Percentiles rank a stretch among this genome's conserved stretches.
phyloP scores from a whole-genome alignment of 2,888 invertebrate genomes.

The Mythimna lalbum region DNA sequence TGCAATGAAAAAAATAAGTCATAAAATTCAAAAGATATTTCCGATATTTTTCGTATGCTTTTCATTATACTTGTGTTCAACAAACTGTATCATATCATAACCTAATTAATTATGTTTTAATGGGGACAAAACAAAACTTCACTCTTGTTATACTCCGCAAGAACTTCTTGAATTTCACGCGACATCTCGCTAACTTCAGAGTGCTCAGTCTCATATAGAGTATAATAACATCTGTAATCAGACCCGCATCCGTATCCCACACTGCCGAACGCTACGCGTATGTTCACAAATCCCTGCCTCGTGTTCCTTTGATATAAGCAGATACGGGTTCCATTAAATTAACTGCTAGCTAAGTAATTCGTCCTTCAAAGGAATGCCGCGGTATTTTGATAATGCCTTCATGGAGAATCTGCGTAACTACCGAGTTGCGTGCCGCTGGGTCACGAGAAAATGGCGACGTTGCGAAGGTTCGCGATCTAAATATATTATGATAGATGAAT shows the following conservation, averaged over 20 bases:
- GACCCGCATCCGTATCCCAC: conserved; percentile 18
- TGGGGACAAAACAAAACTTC: not conserved
- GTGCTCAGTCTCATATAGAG: conserved; percentile 16
- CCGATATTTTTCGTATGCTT: not conserved
- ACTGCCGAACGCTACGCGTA: not conserved
- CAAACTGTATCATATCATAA: not conserved
- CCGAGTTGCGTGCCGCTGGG: conserved; percentile 46
- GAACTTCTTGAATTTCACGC: not conserved
- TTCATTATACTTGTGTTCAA: not conserved
- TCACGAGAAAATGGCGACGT: conserved; percentile 33
- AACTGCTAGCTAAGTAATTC: conserved; percentile 46
- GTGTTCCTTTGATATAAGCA: conserved; percentile 33
- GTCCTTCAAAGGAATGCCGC: conserved; percentile 43
- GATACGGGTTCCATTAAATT: conserved; percentile 48
- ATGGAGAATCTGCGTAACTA: conserved; percentile 56
- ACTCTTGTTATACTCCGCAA: not conserved
- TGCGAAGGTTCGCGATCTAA: conserved; percentile 18
- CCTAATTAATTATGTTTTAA: not conserved
- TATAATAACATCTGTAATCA: conserved; percentile 28
- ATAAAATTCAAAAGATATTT: not conserved
- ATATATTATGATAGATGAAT: conserved; percentile 16
- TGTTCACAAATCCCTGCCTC: conserved; percentile 25
- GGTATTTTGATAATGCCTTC: conserved; percentile 51
- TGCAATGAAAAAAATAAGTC: not conserved
- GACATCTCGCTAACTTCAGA: conserved; percentile 1